Conservation (phyloP, 2,888 invertebrate genomes). For the Eudemis profundana region DNA sequence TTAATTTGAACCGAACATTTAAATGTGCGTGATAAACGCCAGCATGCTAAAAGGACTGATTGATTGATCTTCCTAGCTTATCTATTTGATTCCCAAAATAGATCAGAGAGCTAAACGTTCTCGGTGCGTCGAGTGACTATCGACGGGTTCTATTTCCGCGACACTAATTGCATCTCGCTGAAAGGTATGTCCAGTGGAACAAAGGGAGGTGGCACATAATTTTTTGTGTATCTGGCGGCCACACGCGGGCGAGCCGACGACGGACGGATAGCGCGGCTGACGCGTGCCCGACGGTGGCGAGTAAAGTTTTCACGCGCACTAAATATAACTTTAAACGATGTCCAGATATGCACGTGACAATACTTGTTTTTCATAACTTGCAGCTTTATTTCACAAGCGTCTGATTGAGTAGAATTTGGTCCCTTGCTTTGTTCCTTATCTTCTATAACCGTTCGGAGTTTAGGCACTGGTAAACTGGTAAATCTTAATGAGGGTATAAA, state of each 20-base stretch:
- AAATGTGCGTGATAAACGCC: conserved; percentile 18
- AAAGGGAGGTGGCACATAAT: conserved; percentile 83
- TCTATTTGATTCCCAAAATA: conserved; percentile 80
- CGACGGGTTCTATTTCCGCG: conserved; percentile 80
- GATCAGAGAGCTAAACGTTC: conserved; percentile 80
- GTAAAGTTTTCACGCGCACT: conserved; percentile 82
- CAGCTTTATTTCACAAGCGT: background rate
- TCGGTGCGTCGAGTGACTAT: conserved; percentile 78
- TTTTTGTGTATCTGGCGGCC: conserved; percentile 81
- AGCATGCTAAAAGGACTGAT: conserved; percentile 27
- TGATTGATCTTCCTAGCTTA: conserved; percentile 49
- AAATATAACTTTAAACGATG: conserved; percentile 72
- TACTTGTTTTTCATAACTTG: conserved; percentile 11
- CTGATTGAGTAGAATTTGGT: background rate
- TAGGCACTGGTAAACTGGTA: too few species aligned
- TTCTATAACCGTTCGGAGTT: too few species aligned
- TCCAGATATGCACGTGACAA: conserved; percentile 46
- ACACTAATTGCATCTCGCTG: conserved; percentile 84
- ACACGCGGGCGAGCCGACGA: conserved; percentile 76
- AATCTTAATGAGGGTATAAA: background rate
- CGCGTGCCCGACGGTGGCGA: conserved; percentile 74
- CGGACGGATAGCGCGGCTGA: conserved; percentile 76
- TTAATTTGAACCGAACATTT: too few species aligned
- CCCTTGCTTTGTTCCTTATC: background rate
- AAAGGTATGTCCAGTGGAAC: conserved; percentile 85